These are phyloP conservation scores for Drosophila niveifrons DNA, from an alignment of 2,888 invertebrate genomes.

Conservation along the genomic window DNA sequence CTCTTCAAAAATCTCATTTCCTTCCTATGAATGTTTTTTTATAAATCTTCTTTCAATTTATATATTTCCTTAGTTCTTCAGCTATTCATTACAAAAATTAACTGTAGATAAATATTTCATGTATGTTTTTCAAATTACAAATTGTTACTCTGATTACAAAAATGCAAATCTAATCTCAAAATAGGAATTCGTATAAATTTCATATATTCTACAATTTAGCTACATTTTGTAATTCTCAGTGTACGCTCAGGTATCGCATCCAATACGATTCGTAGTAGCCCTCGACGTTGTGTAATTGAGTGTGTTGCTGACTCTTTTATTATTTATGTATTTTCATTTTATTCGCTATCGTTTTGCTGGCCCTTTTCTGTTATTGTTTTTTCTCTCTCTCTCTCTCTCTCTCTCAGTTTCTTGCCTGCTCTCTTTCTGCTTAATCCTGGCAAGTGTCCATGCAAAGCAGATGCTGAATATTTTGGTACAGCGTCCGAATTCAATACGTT, in stretches of 20 bases:
- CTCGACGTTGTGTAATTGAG: slow-evolving; percentile 49
- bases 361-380: slow-evolving; percentile 18
- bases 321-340: slow-evolving; percentile 59
- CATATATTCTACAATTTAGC: too few relatives aligned
- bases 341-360: slow-evolving; percentile 17
- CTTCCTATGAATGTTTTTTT: too few relatives aligned
- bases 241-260: slow-evolving; percentile 35
- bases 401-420: background rate
- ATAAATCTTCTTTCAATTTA: too few relatives aligned
- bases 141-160: too few relatives aligned
- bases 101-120: too few relatives aligned
- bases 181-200: too few relatives aligned
- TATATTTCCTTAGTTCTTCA: too few relatives aligned
- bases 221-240: background rate
- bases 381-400: background rate
- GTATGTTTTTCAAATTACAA: too few relatives aligned
- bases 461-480: slow-evolving; percentile 36
- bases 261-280: slow-evolving; percentile 34
- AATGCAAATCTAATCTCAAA: too few relatives aligned
- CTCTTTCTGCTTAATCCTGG: slow-evolving; percentile 28
- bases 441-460: slow-evolving; percentile 54
- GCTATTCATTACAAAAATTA: too few relatives aligned
- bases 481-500: slow-evolving; percentile 28
- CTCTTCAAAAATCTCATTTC: too few relatives aligned
- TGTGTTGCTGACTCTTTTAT: slow-evolving; percentile 53